These are phyloP conservation scores for Chaenodraco wilsoni DNA, from an alignment of 2,797 vertebrate species.

Conservation along the genomic window DNA sequence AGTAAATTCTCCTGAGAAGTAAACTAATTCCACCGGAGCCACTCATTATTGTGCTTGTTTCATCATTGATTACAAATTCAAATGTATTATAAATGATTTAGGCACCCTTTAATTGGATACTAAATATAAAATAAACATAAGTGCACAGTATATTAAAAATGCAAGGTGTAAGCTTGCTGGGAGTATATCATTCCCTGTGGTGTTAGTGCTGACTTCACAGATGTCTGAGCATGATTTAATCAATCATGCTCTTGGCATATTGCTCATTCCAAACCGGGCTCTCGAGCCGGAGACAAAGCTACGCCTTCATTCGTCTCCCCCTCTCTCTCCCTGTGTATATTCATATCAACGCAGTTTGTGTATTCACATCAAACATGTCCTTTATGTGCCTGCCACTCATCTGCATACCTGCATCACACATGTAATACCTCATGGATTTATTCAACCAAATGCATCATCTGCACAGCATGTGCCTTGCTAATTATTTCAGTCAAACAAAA, in stretches of 20 bases:
- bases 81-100: conserved; percentile 55
- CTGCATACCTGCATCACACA: conserved; percentile 47
- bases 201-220: conserved; percentile 73
- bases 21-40: conserved; percentile 56
- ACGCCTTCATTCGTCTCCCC: conserved; percentile 25
- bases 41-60: conserved; percentile 56
- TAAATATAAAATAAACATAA: conserved; percentile 56
- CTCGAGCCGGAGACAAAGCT: conserved; percentile 50
- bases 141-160: conserved; percentile 52
- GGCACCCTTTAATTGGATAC: conserved; percentile 62
- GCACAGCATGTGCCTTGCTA: conserved; percentile 28
- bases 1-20: conserved; percentile 21
- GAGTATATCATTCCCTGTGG: conserved; percentile 59
- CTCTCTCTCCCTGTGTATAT: conserved; percentile 19
- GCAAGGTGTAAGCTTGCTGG: conserved; percentile 54
- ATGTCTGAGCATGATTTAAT: conserved; percentile 74
- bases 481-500: conserved; percentile 32
- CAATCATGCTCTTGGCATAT: conserved; percentile 60
- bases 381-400: conserved; percentile 53
- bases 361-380: conserved; percentile 41
- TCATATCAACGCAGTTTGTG: conserved; percentile 42
- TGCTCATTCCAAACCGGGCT: conserved; percentile 57
- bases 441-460: conserved; percentile 11
- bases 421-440: conserved; percentile 34
- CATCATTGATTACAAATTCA: conserved; percentile 49